Evolutionary conservation across 2,888 invertebrate genomes (phyloP), one percentile per base, ranked within the genome.

Genomic region (Meliscaeva auricollis): DNA sequence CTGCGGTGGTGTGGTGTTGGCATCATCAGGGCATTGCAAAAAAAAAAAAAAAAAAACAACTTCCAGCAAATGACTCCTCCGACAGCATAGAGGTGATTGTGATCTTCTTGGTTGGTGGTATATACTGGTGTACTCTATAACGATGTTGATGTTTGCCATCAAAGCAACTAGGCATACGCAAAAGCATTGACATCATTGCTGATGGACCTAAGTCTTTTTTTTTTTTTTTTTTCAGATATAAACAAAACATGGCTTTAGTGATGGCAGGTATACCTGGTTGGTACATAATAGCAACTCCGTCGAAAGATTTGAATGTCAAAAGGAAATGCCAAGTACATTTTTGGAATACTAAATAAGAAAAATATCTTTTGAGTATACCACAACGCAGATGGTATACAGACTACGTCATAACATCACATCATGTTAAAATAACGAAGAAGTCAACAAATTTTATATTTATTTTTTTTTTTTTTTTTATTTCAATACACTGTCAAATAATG

Each of bases 281-380:
- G n/a, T n/a, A n/a, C n/a, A n/a, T n/a, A n/a, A n/a, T n/a, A 1
- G 41, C 22, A 69, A 44, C 32, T 30, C 13, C 20, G 46, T 64
- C 0, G 48, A 48, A 64, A 48, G 50, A 66, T 66, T 66, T 84
- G 80, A 84, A 79, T 84, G 80, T 75, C 80, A 84, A 80, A 74
- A 75, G 80, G 54, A 80, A 76, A 84, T 80, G 38, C 48, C 70
- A 72, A 48, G 50, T 46, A 72, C 72, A 64, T 60, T 44, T 32
- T 20, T 13, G n/a, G 84, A 84, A 84, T 84, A 84, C 41, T 80
- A 84, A 84, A 30, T 22, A 13, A 2, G 11, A 6, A 48, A 8
- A 48, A 66, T 66, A 8, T 35, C 17, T 60, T 50, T 50, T 38
- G 13, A 48, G 26, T 7, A 9, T 44, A 44, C 48, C 15, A 15